Percentiles rank a stretch among this genome's conserved stretches.
phyloP scores from a whole-genome alignment of 2,888 invertebrate species.

The Brachyptera risi region DNA sequence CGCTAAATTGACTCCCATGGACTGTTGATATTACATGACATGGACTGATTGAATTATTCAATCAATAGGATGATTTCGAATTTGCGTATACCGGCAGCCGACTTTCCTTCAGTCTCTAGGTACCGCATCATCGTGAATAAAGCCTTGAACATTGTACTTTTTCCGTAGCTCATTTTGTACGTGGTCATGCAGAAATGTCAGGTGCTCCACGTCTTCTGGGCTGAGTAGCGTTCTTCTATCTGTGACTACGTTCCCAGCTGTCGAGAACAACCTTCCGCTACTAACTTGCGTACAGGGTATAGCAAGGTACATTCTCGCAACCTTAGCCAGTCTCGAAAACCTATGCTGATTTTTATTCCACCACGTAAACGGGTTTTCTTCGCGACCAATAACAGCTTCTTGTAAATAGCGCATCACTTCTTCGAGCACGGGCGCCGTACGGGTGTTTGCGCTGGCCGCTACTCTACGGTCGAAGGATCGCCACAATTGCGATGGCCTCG shows the following conservation, averaged over 20 bases:
- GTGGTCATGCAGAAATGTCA: too few relatives aligned
- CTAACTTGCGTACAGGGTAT: constrained; percentile 25
- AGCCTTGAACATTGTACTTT: too few relatives aligned
- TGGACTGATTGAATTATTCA: too few relatives aligned
- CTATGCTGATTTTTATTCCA: neutral
- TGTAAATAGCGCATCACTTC: neutral
- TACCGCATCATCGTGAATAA: too few relatives aligned
- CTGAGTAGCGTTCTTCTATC: neutral
- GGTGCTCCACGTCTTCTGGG: neutral
- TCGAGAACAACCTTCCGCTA: constrained; percentile 25
- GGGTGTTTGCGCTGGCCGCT: too few relatives aligned
- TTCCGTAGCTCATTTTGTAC: too few relatives aligned
- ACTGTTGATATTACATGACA: too few relatives aligned
- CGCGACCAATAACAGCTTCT: neutral
- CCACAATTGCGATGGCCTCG: neutral
- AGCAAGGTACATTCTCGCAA: constrained; percentile 25
- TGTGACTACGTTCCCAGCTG: constrained; percentile 23
- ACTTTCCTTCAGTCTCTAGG: too few relatives aligned
- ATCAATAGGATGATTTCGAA: too few relatives aligned
- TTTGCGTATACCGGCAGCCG: too few relatives aligned
- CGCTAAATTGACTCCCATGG: too few relatives aligned
- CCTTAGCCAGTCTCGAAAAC: neutral
- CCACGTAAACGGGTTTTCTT: neutral
- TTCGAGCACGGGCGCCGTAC: too few relatives aligned
- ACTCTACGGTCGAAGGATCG: neutral